These are phyloP conservation scores for Alligator sinensis DNA, from an alignment of 2,113 vertebrate genomes.

Conservation along the genomic window DNA sequence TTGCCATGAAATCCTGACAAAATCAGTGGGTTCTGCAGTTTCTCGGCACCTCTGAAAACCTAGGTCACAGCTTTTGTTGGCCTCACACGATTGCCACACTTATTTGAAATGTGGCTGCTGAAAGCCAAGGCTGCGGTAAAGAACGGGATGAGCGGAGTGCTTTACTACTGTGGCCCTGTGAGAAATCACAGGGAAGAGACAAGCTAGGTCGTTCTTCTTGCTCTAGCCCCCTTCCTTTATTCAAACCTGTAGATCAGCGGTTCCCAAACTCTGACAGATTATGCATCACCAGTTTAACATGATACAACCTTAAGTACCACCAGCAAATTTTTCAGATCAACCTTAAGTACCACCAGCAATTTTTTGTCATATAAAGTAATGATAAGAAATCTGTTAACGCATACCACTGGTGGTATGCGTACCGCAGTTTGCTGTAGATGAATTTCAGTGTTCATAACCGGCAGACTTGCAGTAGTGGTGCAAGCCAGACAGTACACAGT, in stretches of 20 bases:
- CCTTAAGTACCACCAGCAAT: no score
- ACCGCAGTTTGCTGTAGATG: background rate
- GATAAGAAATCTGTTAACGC: no score
- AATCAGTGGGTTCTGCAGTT: background rate
- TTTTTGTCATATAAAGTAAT: no score
- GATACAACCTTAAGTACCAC: no score
- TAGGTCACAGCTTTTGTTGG: fast-evolving
- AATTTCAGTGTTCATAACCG: background rate
- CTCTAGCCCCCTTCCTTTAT: background rate
- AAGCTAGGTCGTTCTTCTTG: background rate
- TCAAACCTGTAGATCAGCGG: background rate
- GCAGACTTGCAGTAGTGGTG: background rate
- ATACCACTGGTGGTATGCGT: no score
- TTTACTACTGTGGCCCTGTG: background rate
- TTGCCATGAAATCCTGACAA: background rate
- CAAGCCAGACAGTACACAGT: background rate
- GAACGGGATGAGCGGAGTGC: fast-evolving
- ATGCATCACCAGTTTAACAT: no score
- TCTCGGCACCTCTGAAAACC: background rate
- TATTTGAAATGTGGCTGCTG: fast-evolving
- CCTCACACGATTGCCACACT: fast-evolving
- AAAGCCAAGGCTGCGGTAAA: background rate
- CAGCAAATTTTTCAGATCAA: no score
- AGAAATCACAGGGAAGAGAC: background rate
- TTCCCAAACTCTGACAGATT: no score